phyloP scores from a whole-genome alignment of 2,797 vertebrate species.

The Alfaro cultratus region DNA sequence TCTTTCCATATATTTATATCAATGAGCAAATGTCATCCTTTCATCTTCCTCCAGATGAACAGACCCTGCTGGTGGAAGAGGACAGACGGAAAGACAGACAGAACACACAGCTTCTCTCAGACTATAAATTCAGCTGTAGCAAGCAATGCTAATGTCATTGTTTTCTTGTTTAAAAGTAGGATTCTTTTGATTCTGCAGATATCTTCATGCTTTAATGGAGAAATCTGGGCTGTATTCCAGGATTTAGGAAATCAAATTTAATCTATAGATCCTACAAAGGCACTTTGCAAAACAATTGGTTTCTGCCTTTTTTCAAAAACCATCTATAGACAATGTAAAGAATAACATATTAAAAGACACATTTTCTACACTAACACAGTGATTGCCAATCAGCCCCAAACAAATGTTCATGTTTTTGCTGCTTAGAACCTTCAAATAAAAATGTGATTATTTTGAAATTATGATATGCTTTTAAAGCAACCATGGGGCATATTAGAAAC shows the following conservation, averaged over 20 bases:
- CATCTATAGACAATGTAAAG: not conserved
- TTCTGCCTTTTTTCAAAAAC: not conserved
- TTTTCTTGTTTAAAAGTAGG: conserved; percentile 52
- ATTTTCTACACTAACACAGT: not conserved
- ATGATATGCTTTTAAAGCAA: conserved; percentile 2
- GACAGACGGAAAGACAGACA: conserved; percentile 64
- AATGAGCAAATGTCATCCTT: conserved; percentile 80
- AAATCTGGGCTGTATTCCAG: conserved; percentile 40
- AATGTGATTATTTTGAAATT: conserved; percentile 25
- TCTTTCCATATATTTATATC: conserved; percentile 82
- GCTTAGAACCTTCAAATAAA: conserved; percentile 19
- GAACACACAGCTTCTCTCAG: conserved; percentile 58
- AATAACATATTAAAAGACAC: not conserved
- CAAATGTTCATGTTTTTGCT: conserved; percentile 10
- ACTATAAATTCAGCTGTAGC: conserved; percentile 62
- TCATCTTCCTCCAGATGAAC: conserved; percentile 82
- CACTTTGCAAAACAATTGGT: not conserved
- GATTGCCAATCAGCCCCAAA: not conserved
- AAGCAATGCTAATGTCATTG: conserved; percentile 61
- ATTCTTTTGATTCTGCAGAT: conserved; percentile 41
- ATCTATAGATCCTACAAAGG: not conserved
- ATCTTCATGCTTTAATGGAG: conserved; percentile 45
- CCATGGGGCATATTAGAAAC: not conserved
- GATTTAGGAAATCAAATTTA: conserved; percentile 37
- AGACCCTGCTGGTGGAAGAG: conserved; percentile 72